phyloP scores from a whole-genome alignment of 2,888 invertebrate species.

The Alcis repandata region DNA sequence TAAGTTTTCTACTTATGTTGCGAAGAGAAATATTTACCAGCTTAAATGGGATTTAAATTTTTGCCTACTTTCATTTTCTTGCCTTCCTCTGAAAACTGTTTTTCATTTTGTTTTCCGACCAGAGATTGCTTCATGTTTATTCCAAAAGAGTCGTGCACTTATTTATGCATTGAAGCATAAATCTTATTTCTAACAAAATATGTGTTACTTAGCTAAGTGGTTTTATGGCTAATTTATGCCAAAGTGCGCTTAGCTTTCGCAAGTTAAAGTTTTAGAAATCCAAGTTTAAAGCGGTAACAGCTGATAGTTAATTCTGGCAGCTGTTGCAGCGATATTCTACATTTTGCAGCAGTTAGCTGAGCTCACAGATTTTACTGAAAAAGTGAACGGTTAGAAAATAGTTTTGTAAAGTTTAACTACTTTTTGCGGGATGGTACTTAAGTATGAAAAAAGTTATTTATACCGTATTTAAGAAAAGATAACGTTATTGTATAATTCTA shows the following conservation, averaged over 20 bases:
- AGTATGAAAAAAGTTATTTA: no score
- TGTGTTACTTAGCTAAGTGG: neutral
- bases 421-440: neutral
- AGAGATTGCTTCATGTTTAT: no score
- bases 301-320: conserved; percentile 34
- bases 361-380: conserved; percentile 15
- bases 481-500: no score
- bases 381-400: neutral
- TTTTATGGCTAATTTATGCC: conserved; percentile 18
- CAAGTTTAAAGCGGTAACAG: no score
- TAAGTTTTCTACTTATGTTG: no score
- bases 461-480: no score
- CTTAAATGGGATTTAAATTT: no score
- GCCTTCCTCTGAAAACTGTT: no score
- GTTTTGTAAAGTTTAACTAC: neutral
- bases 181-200: conserved; percentile 6
- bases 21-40: no score
- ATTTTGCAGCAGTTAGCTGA: conserved; percentile 30
- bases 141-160: no score
- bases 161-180: neutral
- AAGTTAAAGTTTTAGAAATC: conserved; percentile 37
- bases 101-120: neutral
- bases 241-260: conserved; percentile 7
- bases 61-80: no score
- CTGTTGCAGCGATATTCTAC: conserved; percentile 31